A percentile compares a stretch with the other conserved stretches of the same genome.
Evolutionary conservation across 2,888 invertebrate genomes (phyloP).

Genomic region (Synergus japonicus): DNA sequence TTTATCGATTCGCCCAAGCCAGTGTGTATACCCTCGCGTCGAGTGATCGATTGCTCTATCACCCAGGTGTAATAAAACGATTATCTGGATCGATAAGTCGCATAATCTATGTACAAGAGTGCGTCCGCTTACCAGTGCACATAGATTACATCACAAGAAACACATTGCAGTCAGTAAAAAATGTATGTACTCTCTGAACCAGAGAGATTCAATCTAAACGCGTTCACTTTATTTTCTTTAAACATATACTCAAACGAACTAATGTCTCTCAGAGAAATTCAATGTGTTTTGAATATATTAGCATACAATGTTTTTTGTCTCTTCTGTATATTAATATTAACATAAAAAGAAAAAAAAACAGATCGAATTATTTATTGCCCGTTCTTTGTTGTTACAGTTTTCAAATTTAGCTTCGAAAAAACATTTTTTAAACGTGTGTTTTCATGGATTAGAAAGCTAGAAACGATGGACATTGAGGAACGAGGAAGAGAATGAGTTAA

Average conservation of each 20-base stretch:
- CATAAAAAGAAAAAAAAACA: background rate
- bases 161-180: background rate
- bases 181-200: background rate
- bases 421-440: background rate
- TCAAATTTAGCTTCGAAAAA: background rate
- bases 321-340: background rate
- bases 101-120: background rate
- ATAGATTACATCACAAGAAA: too few relatives aligned
- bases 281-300: background rate
- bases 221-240: background rate
- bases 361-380: background rate
- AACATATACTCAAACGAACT: background rate
- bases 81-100: background rate
- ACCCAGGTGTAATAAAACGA: background rate
- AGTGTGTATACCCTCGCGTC: background rate
- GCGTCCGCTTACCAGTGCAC: background rate
- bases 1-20: constrained; percentile 47
- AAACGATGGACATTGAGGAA: background rate
- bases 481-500: background rate
- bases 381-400: background rate
- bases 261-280: background rate
- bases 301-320: background rate
- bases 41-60: background rate
- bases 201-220: background rate
- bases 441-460: background rate